Evolutionary conservation across 2,113 vertebrate species (phyloP).

Genomic region (Benthochromis sp.): DNA sequence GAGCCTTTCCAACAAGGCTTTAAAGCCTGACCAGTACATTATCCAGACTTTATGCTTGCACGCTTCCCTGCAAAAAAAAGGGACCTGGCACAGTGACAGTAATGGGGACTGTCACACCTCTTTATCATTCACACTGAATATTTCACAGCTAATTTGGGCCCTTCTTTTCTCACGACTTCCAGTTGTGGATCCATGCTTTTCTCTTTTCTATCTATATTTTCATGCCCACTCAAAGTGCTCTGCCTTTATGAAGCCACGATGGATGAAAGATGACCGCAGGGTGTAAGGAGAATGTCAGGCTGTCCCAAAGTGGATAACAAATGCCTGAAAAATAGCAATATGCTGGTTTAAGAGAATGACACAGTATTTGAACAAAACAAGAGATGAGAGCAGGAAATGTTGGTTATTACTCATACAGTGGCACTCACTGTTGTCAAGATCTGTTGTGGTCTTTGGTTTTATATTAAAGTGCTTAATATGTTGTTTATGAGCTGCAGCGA

Average conservation of each 20-base stretch:
- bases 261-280: background rate
- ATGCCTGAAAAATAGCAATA: background rate
- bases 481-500: background rate
- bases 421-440: background rate
- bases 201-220: background rate
- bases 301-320: background rate
- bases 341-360: background rate
- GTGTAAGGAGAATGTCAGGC: background rate
- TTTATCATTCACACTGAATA: conserved; percentile 13
- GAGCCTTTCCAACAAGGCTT: background rate
- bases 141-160: background rate
- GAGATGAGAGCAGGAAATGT: background rate
- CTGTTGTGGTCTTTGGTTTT: background rate
- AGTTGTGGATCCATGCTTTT: background rate
- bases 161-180: background rate
- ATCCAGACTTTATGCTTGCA: background rate
- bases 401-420: background rate
- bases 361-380: background rate
- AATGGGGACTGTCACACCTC: conserved; percentile 27
- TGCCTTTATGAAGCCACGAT: background rate
- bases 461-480: background rate
- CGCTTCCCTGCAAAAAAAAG: background rate
- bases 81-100: background rate
- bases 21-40: background rate
- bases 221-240: background rate